Evolutionary conservation across 2,797 vertebrate species (phyloP).

Genomic region (Poeciliopsis gracilis): DNA sequence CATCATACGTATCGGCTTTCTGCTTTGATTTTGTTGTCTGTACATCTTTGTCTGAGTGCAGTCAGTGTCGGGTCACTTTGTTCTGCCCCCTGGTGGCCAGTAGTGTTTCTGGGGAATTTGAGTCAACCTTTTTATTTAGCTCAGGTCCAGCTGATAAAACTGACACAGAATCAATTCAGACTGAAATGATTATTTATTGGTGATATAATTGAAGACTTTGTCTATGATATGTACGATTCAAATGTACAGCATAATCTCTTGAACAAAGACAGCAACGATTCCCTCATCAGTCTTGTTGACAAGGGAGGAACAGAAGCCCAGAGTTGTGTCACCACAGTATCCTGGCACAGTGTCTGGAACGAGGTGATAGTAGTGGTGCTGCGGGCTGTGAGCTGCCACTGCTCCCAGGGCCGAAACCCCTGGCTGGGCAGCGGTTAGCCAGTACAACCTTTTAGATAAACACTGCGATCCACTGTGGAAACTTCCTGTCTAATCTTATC

Average conservation of each 20-base stretch:
- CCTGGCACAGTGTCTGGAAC: slow-evolving; percentile 91
- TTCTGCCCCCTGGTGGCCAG: slow-evolving; percentile 67
- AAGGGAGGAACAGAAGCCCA: slow-evolving; percentile 75
- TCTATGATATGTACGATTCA: slow-evolving; percentile 5
- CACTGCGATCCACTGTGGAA: slow-evolving; percentile 43
- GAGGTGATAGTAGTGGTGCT: slow-evolving; percentile 73
- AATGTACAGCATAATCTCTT: not conserved
- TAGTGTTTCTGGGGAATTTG: not conserved
- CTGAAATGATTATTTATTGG: not conserved
- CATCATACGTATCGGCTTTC: slow-evolving; percentile 66
- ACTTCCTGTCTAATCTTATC: slow-evolving; percentile 45
- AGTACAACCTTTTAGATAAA: slow-evolving; percentile 71
- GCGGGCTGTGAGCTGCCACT: slow-evolving; percentile 61
- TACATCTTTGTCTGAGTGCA: slow-evolving; percentile 70
- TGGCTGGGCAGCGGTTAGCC: slow-evolving; percentile 63
- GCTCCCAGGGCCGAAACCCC: slow-evolving; percentile 76
- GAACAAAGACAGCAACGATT: not conserved
- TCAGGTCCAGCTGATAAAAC: not conserved
- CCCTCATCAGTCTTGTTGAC: slow-evolving; percentile 73
- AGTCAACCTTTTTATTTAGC: slow-evolving; percentile 18
- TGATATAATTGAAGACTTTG: not conserved
- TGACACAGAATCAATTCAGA: not conserved
- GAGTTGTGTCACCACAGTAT: slow-evolving; percentile 91
- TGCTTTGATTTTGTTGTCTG: slow-evolving; percentile 38
- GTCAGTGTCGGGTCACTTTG: slow-evolving; percentile 40